A percentile compares a stretch with the other conserved stretches of the same genome.
phyloP scores from a whole-genome alignment of 2,797 vertebrate species.

The Gymnopithys bicolor region DNA sequence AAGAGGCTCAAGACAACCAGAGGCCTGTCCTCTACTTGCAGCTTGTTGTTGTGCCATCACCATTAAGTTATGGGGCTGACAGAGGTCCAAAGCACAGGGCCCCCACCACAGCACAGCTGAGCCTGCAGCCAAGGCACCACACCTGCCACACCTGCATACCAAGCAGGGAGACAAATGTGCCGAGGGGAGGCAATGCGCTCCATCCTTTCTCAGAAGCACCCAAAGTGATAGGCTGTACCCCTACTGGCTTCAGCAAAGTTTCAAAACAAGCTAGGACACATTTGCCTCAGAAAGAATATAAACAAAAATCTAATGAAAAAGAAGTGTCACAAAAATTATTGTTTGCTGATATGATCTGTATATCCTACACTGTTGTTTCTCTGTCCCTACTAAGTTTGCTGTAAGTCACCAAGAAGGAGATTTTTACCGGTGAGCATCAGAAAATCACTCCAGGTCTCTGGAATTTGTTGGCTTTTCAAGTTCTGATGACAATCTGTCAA shows the following conservation, averaged over 20 bases:
- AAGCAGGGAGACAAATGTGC: not conserved
- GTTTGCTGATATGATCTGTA: not conserved
- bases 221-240: fast-evolving
- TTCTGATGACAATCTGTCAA: not conserved
- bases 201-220: not conserved
- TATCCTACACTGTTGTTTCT: not conserved
- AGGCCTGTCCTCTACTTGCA: not conserved
- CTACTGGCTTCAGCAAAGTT: not conserved
- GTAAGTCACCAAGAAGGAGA: not conserved
- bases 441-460: not conserved
- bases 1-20: not conserved
- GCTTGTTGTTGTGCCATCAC: not conserved
- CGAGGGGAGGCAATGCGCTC: fast-evolving
- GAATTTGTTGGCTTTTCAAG: not conserved
- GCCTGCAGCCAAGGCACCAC: not conserved
- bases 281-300: not conserved
- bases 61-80: fast-evolving
- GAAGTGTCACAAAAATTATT: not conserved
- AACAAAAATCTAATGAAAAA: not conserved
- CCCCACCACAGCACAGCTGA: not conserved
- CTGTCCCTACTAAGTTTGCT: not conserved
- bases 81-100: fast-evolving
- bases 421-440: not conserved
- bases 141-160: fast-evolving
- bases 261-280: not conserved